Evolutionary conservation across 2,797 vertebrate genomes (phyloP).

Genomic region (Champsocephalus esox): DNA sequence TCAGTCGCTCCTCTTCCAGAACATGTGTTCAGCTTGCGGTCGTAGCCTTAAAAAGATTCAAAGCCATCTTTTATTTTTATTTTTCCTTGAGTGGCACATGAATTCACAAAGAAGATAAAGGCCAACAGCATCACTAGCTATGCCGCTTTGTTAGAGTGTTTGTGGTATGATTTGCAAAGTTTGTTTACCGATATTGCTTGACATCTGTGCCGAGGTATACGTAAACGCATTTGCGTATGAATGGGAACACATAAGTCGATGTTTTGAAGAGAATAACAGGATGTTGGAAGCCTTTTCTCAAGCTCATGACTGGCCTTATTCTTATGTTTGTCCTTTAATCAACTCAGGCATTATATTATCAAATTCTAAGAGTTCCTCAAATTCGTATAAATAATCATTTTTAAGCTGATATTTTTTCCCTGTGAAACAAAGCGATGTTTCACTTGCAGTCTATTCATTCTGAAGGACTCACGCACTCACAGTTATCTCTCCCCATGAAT

Average conservation of each 20-base stretch:
- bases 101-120: conserved; percentile 70
- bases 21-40: conserved; percentile 44
- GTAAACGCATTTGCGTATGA: conserved; percentile 54
- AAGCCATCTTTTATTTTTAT: conserved; percentile 35
- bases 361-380: background rate
- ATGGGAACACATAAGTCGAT: conserved; percentile 38
- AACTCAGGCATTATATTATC: conserved; percentile 1
- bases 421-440: conserved; percentile 5
- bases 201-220: conserved; percentile 35
- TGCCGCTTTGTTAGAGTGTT: conserved; percentile 53
- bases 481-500: background rate
- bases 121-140: conserved; percentile 57
- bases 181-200: conserved; percentile 62
- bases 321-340: conserved; percentile 35
- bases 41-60: conserved; percentile 51
- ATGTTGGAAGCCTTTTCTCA: conserved; percentile 19
- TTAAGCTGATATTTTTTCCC: background rate
- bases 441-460: background rate
- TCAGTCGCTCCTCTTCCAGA: conserved; percentile 48
- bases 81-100: conserved; percentile 52
- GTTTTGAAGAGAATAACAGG: conserved; percentile 48
- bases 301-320: conserved; percentile 27
- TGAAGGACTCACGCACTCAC: background rate
- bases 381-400: background rate
- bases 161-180: conserved; percentile 61